Conservation (phyloP, 2,113 vertebrate genomes). For the Coreoperca whiteheadi region DNA sequence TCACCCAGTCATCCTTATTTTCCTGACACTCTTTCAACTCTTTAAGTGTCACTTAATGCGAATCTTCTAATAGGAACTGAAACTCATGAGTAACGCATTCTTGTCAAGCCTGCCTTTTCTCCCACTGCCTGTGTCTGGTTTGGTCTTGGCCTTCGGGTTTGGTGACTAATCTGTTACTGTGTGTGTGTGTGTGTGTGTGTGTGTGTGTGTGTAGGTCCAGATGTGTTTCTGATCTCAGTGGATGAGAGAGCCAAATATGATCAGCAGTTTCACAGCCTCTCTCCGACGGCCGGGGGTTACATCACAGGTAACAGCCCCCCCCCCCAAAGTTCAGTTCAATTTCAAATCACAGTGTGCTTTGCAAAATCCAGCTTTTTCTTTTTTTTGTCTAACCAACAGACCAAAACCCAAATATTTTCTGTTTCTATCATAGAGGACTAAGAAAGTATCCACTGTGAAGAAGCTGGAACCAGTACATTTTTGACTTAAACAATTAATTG, state of each 20-base stretch:
- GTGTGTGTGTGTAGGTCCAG: conserved; percentile 84
- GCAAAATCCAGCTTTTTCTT: too few species aligned
- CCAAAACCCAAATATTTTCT: not conserved
- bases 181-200: conserved; percentile 30
- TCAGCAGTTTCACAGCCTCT: conserved; percentile 97
- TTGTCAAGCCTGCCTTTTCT: conserved; percentile 30
- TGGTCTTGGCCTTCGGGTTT: not conserved
- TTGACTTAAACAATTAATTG: not conserved
- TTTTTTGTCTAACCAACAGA: not conserved
- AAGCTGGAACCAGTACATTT: not conserved
- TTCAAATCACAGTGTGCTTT: not conserved
- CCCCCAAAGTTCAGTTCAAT: not conserved
- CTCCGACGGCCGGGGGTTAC: conserved; percentile 92
- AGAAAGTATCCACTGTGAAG: not conserved
- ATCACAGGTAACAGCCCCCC: conserved; percentile 89
- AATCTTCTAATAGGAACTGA: conserved; percentile 54
- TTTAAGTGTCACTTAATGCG: conserved; percentile 5
- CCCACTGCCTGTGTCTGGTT: conserved; percentile 6
- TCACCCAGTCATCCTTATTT: not conserved
- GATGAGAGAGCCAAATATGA: conserved; percentile 98
- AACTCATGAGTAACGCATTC: conserved; percentile 62
- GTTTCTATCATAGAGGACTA: not conserved
- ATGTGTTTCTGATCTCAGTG: conserved; percentile 96
- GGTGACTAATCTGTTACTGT: not conserved
- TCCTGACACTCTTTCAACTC: not conserved